Conservation (phyloP, 2,888 invertebrate species). For the Taenaris catops region DNA sequence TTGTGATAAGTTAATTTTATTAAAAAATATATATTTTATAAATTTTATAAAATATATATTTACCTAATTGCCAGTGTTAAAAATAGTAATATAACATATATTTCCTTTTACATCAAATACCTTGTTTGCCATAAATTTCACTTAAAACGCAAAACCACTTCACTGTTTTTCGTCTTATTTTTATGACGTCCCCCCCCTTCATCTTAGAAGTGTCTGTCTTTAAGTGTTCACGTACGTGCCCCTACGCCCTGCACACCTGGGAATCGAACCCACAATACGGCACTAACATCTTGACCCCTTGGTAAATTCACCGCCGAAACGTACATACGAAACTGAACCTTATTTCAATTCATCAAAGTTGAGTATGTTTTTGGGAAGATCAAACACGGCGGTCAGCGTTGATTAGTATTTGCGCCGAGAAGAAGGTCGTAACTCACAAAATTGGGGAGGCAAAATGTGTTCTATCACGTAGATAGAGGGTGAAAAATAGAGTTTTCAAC, state of each 20-base stretch:
- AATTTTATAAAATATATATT: background rate
- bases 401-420: constrained; percentile 43
- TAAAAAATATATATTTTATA: background rate
- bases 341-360: too few species aligned
- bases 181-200: constrained; percentile 78
- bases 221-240: constrained; percentile 73
- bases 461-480: constrained; percentile 25
- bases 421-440: constrained; percentile 36
- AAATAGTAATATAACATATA: constrained; percentile 15
- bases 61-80: background rate
- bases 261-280: constrained; percentile 76
- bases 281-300: constrained; percentile 68
- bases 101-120: constrained; percentile 10
- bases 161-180: constrained; percentile 62
- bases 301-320: constrained; percentile 12
- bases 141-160: constrained; percentile 24
- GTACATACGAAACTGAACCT: too few species aligned
- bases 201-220: constrained; percentile 69
- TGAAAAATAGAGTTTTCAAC: constrained; percentile 19
- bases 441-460: constrained; percentile 28
- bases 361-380: constrained; percentile 23
- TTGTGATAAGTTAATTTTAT: too few species aligned
- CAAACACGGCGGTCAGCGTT: constrained; percentile 54
- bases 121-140: constrained; percentile 21
- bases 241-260: constrained; percentile 72